Base-by-base conservation (phyloP, 2,797 vertebrate genomes). In the Carduelis carduelis region DNA sequence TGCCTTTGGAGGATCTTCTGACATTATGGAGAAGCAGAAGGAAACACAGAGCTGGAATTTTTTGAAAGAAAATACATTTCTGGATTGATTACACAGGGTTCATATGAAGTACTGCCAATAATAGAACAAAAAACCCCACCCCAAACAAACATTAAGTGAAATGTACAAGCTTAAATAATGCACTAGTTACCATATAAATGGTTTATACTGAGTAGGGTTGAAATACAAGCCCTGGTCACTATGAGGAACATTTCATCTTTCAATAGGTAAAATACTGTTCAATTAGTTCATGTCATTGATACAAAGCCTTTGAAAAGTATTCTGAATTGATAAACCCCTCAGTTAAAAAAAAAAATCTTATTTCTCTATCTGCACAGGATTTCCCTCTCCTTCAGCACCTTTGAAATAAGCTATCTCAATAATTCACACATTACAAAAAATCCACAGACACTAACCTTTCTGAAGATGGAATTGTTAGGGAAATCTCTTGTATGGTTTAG, bases 361-460 rank as follows among this genome's bases (percentile, higher is more conserved):
- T 76, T 83, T 76, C 19, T 71, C 35, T 22, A 53, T 66, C 53
- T 89, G 87, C 44, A 72, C 34, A 77, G 70, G 80, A 52, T 71
- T 87, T 88, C 80, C 47, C 18, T 66, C 66, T 89, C 69, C 34
- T 93, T 93, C 53, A 59, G 24, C 63, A 88, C 89, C 57, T 93
- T 88, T 91, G 65, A 95, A 90, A 79, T 49, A 94, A 86, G 47
- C 76, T 70, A 79, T 74, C 80, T 87, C 78, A 72, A 41, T 94
- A 97, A 95, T 90, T 84, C 81, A 76, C 66, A 94, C 75, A 71
- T 92, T 81, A 83, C 78, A 70, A 87, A 82, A 85, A 68, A 57
- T 15, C 0, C 6, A 11, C 43, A 2, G 32, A 50, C 53, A 75
- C 65, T 82, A 95, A 93, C 71, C 57, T 89, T 92, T 92, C 64